Evolutionary conservation across 2,797 vertebrate species (phyloP).

Genomic region (Bradypodion pumilum): DNA sequence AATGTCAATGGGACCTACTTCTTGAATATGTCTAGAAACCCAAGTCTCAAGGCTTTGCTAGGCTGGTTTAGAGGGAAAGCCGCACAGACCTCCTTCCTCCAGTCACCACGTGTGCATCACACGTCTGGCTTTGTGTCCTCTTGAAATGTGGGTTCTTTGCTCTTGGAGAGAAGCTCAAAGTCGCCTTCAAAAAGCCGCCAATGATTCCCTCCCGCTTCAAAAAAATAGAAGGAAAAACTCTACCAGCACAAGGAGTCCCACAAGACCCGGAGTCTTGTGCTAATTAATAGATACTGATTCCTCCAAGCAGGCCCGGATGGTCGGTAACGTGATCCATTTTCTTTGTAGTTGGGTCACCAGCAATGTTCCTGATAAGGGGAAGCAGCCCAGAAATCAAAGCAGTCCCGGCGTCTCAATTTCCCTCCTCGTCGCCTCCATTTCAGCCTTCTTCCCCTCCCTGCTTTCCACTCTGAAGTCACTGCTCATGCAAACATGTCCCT

Average conservation of each 20-base stretch:
- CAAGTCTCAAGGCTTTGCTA: no score
- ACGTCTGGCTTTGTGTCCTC: no score
- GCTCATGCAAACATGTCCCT: neutral
- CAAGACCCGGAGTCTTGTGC: constrained; percentile 78
- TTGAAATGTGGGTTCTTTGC: no score
- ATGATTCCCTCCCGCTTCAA: no score
- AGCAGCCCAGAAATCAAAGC: constrained; percentile 84
- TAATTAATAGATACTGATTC: constrained; percentile 88
- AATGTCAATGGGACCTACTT: no score
- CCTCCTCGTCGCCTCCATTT: constrained; percentile 69
- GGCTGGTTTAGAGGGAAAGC: no score
- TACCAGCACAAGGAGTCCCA: constrained; percentile 69
- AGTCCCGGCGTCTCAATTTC: constrained; percentile 82
- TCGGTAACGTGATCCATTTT: constrained; percentile 84
- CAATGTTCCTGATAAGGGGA: constrained; percentile 90
- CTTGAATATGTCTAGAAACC: no score
- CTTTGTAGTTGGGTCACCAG: constrained; percentile 87
- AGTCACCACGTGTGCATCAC: no score
- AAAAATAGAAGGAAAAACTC: neutral
- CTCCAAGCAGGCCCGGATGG: constrained; percentile 82
- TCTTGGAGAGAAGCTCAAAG: no score
- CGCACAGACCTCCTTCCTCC: no score
- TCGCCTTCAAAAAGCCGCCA: neutral
- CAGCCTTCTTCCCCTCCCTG: constrained; percentile 45
- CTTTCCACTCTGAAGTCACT: neutral